These are phyloP conservation scores for Trematomus bernacchii DNA, from an alignment of 2,797 vertebrate genomes.

Conservation along the genomic window DNA sequence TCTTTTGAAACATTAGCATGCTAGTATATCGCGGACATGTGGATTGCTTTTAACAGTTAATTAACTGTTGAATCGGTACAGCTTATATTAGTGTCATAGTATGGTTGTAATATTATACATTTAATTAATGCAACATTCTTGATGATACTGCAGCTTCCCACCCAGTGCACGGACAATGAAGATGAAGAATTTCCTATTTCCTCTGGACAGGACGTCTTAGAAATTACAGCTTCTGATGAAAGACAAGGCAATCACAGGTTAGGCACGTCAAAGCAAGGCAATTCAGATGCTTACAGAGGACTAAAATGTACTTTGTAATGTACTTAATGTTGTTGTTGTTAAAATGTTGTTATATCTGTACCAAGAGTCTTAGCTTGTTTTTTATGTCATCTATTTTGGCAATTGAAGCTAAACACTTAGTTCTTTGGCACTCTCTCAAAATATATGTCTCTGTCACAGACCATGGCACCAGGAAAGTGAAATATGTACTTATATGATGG, in stretches of 20 bases:
- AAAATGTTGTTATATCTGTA: not conserved
- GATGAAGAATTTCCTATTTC: not conserved
- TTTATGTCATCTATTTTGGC: not conserved
- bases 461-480: not conserved
- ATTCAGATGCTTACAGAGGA: not conserved
- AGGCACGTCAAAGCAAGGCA: not conserved
- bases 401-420: too few species aligned
- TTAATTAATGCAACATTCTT: not conserved
- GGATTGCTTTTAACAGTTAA: not conserved
- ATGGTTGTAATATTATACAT: not conserved
- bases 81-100: not conserved
- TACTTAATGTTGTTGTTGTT: not conserved
- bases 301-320: not conserved
- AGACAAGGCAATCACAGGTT: constrained; percentile 15
- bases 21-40: not conserved
- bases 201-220: not conserved
- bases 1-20: not conserved
- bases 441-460: not conserved
- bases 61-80: too few species aligned
- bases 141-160: not conserved
- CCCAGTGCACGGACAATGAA: constrained; percentile 4
- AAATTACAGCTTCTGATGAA: not conserved
- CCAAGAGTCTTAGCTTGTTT: not conserved
- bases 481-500: not conserved
- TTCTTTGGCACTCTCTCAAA: too few species aligned